These are phyloP conservation scores for Pheosia tremula DNA, from an alignment of 2,888 invertebrate genomes.

Conservation along the genomic window DNA sequence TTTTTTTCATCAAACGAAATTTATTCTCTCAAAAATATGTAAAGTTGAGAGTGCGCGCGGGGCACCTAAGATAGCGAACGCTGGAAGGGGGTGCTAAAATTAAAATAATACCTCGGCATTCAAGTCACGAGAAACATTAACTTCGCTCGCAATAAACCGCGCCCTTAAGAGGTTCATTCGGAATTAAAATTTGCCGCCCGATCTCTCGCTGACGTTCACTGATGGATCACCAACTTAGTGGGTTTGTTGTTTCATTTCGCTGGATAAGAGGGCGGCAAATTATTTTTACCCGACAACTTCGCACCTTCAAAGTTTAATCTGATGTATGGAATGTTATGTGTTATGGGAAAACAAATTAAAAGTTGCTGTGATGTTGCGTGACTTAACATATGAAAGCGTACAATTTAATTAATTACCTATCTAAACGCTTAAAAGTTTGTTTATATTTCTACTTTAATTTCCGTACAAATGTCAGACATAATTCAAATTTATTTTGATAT, in stretches of 20 bases:
- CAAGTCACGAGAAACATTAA: slow-evolving; percentile 83
- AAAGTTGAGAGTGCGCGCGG: slow-evolving; percentile 66
- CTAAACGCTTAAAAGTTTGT: neutral
- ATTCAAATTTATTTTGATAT: neutral
- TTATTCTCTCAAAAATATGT: slow-evolving; percentile 80
- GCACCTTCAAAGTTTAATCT: slow-evolving; percentile 30
- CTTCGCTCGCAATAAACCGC: slow-evolving; percentile 78
- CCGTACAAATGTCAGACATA: neutral
- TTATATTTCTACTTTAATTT: neutral
- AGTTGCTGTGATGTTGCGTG: slow-evolving; percentile 28
- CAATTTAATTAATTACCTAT: slow-evolving; percentile 24
- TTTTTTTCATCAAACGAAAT: slow-evolving; percentile 79
- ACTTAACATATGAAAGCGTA: slow-evolving; percentile 11
- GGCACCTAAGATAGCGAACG: slow-evolving; percentile 58
- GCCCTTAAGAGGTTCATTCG: slow-evolving; percentile 76
- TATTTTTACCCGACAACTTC: slow-evolving; percentile 27
- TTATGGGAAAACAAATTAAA: slow-evolving; percentile 38
- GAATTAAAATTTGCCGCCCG: slow-evolving; percentile 83
- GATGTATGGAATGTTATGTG: slow-evolving; percentile 19
- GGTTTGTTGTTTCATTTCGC: slow-evolving; percentile 56
- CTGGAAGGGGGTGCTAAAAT: slow-evolving; percentile 68
- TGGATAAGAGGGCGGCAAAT: slow-evolving; percentile 18
- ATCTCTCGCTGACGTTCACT: slow-evolving; percentile 73
- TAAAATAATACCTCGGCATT: slow-evolving; percentile 82
- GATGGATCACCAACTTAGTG: slow-evolving; percentile 75